A percentile compares a stretch with the other conserved stretches of the same genome.
Conservation (phyloP, 2,888 invertebrate genomes). For the Marasmarcha lunaedactyla region DNA sequence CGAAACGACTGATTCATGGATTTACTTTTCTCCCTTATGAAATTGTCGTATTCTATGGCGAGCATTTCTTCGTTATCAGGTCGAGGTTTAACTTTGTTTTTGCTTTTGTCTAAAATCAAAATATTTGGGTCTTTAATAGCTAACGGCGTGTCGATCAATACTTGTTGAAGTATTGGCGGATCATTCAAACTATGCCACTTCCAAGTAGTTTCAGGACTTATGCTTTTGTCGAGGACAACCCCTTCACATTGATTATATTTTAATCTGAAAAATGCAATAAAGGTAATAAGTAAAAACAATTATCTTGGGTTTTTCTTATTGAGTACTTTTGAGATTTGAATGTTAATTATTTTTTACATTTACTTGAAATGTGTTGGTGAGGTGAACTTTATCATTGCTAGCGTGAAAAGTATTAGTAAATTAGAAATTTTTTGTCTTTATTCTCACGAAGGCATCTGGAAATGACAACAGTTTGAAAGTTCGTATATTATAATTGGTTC, state of each 20-base stretch:
- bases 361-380: no score
- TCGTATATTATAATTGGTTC: no score
- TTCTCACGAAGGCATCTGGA: no score
- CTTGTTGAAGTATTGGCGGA: constrained; percentile 52
- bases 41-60: constrained; percentile 55
- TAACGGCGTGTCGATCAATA: constrained; percentile 58
- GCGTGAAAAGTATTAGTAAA: no score
- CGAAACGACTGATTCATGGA: constrained; percentile 45
- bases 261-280: no score
- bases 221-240: constrained; percentile 41
- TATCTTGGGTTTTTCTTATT: no score
- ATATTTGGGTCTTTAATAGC: constrained; percentile 47
- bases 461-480: no score
- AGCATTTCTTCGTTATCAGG: constrained; percentile 59
- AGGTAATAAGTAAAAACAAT: no score
- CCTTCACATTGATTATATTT: constrained; percentile 64
- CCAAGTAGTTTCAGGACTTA: constrained; percentile 56
- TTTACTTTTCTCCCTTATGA: constrained; percentile 51
- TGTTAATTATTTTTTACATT: no score
- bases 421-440: no score
- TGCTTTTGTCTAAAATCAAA: constrained; percentile 26
- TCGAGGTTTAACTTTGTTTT: constrained; percentile 15
- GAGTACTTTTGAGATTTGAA: no score
- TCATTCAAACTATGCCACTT: constrained; percentile 60
- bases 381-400: no score